Base-by-base conservation (phyloP, 2,113 vertebrate genomes). In the Mustela nigripes region DNA sequence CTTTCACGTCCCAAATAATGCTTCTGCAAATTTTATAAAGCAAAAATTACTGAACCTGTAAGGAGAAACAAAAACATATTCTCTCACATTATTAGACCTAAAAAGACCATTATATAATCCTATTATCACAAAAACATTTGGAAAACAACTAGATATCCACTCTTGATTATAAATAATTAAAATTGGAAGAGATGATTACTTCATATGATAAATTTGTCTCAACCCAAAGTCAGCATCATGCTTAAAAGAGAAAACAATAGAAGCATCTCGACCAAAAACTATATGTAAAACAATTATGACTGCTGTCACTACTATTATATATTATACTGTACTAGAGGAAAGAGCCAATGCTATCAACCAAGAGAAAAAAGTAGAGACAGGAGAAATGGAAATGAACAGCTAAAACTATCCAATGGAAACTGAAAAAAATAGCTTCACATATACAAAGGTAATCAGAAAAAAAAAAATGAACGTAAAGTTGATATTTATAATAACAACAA, bases 131-230 rank as follows among this genome's bases (percentile, higher is more conserved):
- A 63, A n/a, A 92, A 95, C 45, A 91, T 45, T 74, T 88, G 74
- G 26, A 86, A 90, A 97, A 79, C 16, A 96, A 91, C 6, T 36
- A 22, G 86, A 50, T 11, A 73, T 36, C 7, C 16, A 91, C 42
- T 93, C 22, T 85, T 88, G 31, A 87, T 71, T 95, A 79, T 69
- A 83, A 95, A 74, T 33, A 89, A 91, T 33, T 93, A 92, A 94
- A 95, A 89, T 8, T 74, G 19, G 11, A 76, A 95, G 93, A 93
- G 7, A 39, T 67, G 6, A 78, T 24, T 92, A 11, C 22, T 87
- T 92, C 95, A 45, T 1, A 53, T 67, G 56, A 82, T 15, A 78
- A 96, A 50, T 94, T n/a, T 93, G 50, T 82, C 39, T 90, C 26
- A 94, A 67, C 18, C 48, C 16, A 53, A 31, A 93, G 22, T 89